Evolutionary conservation across 2,113 vertebrate species (phyloP).

Genomic region (Neolamprologus tretocephalus): DNA sequence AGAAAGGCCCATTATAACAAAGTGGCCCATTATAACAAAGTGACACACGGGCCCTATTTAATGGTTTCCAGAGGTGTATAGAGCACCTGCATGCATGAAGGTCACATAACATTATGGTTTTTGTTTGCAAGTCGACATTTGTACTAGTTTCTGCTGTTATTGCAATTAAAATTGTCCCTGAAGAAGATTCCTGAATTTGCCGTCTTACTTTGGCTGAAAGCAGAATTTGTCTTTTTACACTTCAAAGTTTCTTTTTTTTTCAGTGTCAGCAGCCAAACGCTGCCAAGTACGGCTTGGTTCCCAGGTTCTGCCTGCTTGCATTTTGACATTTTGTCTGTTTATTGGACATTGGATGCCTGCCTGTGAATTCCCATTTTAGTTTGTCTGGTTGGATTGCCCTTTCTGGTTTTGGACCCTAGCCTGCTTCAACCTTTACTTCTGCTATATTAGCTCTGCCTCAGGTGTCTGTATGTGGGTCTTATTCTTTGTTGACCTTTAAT

Average conservation of each 20-base stretch:
- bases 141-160: background rate
- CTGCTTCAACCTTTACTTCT: background rate
- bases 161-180: background rate
- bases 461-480: background rate
- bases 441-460: background rate
- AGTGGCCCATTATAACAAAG: background rate
- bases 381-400: background rate
- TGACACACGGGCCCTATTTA: background rate
- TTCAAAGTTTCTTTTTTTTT: background rate
- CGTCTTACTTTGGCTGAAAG: background rate
- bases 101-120: background rate
- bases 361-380: background rate
- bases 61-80: background rate
- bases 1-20: background rate
- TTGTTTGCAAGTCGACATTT: background rate
- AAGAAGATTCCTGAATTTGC: background rate
- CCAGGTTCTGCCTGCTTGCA: background rate
- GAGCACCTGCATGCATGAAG: background rate
- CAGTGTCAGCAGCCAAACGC: background rate
- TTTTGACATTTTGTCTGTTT: background rate
- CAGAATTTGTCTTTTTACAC: background rate
- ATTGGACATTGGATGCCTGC: background rate
- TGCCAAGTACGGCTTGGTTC: background rate
- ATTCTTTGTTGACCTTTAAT: background rate
- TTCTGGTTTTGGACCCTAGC: background rate